phyloP scores from a whole-genome alignment of 2,888 invertebrate genomes.

The Venustoraphidia nigricollis region DNA sequence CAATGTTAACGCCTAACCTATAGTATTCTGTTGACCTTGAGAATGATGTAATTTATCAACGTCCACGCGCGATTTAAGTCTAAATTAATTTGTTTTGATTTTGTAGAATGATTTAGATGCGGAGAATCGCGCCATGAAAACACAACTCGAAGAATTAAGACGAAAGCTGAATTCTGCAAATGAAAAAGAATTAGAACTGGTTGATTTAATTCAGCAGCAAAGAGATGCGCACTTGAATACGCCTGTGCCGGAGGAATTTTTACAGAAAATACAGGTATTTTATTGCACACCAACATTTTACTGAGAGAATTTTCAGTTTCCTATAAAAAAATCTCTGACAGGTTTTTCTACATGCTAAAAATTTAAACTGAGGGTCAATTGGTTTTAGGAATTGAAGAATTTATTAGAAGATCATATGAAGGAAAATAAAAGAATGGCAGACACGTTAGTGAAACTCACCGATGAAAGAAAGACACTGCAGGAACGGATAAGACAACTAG shows the following conservation, averaged over 20 bases:
- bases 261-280: slow-evolving; percentile 25
- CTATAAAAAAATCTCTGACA: too few species aligned
- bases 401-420: slow-evolving; percentile 31
- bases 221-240: slow-evolving; percentile 11
- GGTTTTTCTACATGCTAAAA: too few species aligned
- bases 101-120: slow-evolving; percentile 31
- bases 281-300: not conserved
- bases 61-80: slow-evolving; percentile 10
- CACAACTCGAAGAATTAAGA: slow-evolving; percentile 28
- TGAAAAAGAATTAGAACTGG: slow-evolving; percentile 24
- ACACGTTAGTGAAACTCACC: slow-evolving; percentile 22
- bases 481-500: slow-evolving; percentile 29
- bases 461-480: slow-evolving; percentile 34
- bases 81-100: slow-evolving; percentile 1
- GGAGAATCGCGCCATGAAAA: slow-evolving; percentile 28
- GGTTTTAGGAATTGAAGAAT: slow-evolving; percentile 30
- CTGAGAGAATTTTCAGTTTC: not conserved
- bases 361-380: not conserved
- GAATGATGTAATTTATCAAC: too few species aligned
- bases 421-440: slow-evolving; percentile 35
- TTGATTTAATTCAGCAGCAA: slow-evolving; percentile 16
- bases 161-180: slow-evolving; percentile 22
- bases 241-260: slow-evolving; percentile 20
- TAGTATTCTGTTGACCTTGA: too few species aligned
- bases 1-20: too few species aligned